Evolutionary conservation across 2,888 invertebrate species (phyloP), one percentile per base, ranked within the genome.

Genomic region (Cylloceria caligata): DNA sequence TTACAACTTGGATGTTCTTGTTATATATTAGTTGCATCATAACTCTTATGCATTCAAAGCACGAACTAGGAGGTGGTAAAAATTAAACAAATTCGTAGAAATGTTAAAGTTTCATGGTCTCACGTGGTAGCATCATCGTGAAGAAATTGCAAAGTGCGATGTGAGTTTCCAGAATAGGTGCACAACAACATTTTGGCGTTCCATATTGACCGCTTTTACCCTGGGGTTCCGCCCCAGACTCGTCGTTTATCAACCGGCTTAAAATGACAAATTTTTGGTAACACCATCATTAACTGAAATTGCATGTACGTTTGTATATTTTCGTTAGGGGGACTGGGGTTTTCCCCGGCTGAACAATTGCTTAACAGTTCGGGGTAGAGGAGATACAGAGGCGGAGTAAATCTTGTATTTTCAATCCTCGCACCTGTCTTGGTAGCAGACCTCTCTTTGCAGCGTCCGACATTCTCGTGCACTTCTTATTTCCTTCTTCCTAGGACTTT

Each of bases 221-320:
- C 9, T 16, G 6, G 13, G 2, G 13, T 55, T 13, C 21, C 21
- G 13, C 36, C 36, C 21, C 24, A 39, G 13, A 21, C 67, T 52
- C 16, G 39, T 34, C 68, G 62, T 76, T 81, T 72, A 67, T 76
- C 72, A 72, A n/a, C 76, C 72, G 72, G 49, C 67, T 67, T 55
- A 49, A 68, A 45, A 27, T 71, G 75, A 71, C 47, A 71, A 49
- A 80, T 64, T 71, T 71, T 80, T 65, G 36, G 27, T 45, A 69
- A 65, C 47, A 39, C 49, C 19, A n/a, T 1, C n/a, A n/a, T 21
- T 7, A n/a, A n/a, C 27, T 5, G n/a, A 57, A 27, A 57, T 34
- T 36, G 24, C 19, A 27, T 13, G 4, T 13, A 34, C 57, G 30
- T n/a, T 11, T 30, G 7, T 4, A 57, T 6, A 16, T 3, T 34